Percentiles rank a stretch among this genome's conserved stretches.
Conservation (phyloP, 2,113 vertebrate genomes). For the Calypte anna region DNA sequence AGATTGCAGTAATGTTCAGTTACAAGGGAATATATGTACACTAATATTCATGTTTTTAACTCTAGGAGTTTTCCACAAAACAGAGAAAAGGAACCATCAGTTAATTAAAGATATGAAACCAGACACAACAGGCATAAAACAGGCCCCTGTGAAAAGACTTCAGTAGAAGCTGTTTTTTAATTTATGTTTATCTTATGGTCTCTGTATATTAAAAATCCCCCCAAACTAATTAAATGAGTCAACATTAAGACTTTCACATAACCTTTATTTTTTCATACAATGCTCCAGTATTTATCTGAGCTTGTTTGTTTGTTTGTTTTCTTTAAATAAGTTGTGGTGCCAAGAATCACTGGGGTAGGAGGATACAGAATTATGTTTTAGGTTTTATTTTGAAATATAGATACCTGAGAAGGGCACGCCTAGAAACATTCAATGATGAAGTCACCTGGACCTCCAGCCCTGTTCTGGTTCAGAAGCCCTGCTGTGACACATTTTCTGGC, state of each 20-base stretch:
- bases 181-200: neutral
- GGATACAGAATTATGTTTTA: neutral
- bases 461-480: neutral
- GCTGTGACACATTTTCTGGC: neutral
- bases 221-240: neutral
- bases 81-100: neutral
- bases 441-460: neutral
- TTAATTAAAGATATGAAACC: conserved; percentile 1
- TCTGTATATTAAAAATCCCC: neutral
- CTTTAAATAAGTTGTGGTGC: neutral
- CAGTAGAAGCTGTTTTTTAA: neutral
- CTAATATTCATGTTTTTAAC: neutral
- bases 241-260: neutral
- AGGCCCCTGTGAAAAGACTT: neutral
- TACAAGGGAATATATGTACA: neutral
- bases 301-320: too few relatives aligned
- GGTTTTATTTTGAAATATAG: neutral
- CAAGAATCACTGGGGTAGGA: neutral
- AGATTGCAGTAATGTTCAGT: neutral
- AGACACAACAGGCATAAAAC: neutral
- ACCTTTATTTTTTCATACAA: neutral
- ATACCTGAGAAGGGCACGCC: neutral
- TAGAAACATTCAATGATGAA: neutral
- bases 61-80: neutral
- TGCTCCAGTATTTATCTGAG: neutral